Conservation (phyloP, 2,797 vertebrate genomes). For the Coccyzus lansbergi region DNA sequence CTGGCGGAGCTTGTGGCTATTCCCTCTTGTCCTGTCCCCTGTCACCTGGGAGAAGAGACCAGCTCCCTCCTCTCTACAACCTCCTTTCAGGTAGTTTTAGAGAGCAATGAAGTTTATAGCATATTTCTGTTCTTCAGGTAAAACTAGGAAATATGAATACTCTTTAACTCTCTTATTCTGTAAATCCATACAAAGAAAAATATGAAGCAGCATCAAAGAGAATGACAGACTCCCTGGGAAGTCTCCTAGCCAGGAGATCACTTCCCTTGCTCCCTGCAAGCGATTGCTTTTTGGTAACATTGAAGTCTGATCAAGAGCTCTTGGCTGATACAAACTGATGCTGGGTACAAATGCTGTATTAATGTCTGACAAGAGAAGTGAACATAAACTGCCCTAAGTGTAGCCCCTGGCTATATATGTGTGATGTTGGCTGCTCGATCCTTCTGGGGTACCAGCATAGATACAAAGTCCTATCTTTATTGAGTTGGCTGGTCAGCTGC, state of each 20-base stretch:
- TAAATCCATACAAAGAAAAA: constrained; percentile 56
- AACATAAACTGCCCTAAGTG: constrained; percentile 61
- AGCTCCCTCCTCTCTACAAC: too few relatives aligned
- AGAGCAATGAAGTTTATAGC: too few relatives aligned
- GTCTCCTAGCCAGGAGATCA: constrained; percentile 56
- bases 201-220: constrained; percentile 41
- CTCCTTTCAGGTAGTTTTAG: too few relatives aligned
- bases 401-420: constrained; percentile 54
- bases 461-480: background rate
- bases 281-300: constrained; percentile 31
- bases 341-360: constrained; percentile 44
- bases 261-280: constrained; percentile 51
- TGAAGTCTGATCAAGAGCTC: constrained; percentile 70
- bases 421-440: constrained; percentile 34
- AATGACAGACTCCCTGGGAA: constrained; percentile 61
- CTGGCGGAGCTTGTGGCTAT: too few relatives aligned
- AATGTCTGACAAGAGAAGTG: constrained; percentile 40
- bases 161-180: constrained; percentile 17
- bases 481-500: constrained; percentile 18
- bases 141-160: constrained; percentile 29
- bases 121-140: constrained; percentile 30
- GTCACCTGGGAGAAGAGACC: too few relatives aligned
- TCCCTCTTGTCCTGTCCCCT: too few relatives aligned
- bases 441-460: background rate
- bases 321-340: constrained; percentile 41